phyloP scores from a whole-genome alignment of 1,140 invertebrate species.

The Atta colombica region DNA sequence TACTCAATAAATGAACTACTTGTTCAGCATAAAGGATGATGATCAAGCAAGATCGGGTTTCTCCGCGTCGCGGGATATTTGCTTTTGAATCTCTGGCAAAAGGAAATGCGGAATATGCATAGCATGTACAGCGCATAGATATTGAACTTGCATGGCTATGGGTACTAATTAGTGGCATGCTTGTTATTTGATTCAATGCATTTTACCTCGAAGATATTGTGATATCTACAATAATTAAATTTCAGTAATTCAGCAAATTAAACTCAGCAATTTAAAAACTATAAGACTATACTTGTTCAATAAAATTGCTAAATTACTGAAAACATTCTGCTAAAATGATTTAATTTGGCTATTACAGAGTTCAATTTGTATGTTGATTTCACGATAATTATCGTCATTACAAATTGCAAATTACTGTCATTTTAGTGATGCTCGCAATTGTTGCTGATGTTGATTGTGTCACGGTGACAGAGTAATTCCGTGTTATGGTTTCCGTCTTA shows the following conservation, averaged over 20 bases:
- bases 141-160: constrained; percentile 29
- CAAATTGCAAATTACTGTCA: constrained; percentile 22
- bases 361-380: constrained; percentile 27
- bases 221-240: constrained; percentile 23
- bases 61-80: constrained; percentile 3
- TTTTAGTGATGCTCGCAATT: constrained; percentile 7
- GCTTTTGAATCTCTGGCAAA: constrained; percentile 40
- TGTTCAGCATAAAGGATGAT: constrained; percentile 9
- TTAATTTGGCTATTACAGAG: not conserved
- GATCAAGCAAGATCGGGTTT: constrained; percentile 16
- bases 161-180: constrained; percentile 47
- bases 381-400: constrained; percentile 30
- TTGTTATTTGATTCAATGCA: constrained; percentile 36
- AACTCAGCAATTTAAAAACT: constrained; percentile 3
- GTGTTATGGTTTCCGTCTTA: constrained; percentile 33
- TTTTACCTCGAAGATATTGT: constrained; percentile 1
- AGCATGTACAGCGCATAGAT: not conserved
- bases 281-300: constrained; percentile 7
- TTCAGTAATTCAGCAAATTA: constrained; percentile 11
- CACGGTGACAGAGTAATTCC: constrained; percentile 18
- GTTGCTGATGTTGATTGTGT: constrained; percentile 36
- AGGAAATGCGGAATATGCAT: constrained; percentile 49
- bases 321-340: not conserved
- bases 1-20: constrained; percentile 27
- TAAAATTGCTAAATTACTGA: not conserved